These are phyloP conservation scores for Antedon mediterranea DNA, from an alignment of 53 echinoderm and acorn worm species.

Conservation along the genomic window DNA sequence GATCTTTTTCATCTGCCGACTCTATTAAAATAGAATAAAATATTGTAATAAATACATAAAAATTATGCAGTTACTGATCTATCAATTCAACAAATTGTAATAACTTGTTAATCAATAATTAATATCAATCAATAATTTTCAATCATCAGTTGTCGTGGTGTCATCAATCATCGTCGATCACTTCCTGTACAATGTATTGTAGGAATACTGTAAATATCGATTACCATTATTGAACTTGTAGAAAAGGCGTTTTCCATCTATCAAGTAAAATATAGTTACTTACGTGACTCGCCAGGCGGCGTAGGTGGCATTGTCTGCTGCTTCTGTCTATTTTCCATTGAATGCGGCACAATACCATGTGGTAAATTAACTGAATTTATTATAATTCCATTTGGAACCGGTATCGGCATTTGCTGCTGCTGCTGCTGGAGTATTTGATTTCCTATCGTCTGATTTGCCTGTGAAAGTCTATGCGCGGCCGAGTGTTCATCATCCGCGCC, in stretches of 20 bases:
- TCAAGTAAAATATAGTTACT: background rate
- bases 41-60: background rate
- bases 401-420: background rate
- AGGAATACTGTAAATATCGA: too few relatives aligned
- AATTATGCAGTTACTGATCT: too few relatives aligned
- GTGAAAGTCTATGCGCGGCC: background rate
- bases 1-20: constrained; percentile 22
- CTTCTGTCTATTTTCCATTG: background rate
- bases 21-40: background rate
- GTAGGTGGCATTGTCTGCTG: constrained; percentile 12
- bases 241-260: too few relatives aligned
- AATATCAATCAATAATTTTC: too few relatives aligned
- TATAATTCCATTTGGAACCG: constrained; percentile 1
- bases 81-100: too few relatives aligned
- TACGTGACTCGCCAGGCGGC: constrained; percentile 12
- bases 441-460: background rate
- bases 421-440: background rate
- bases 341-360: background rate
- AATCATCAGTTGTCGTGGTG: too few relatives aligned
- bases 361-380: background rate
- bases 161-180: too few relatives aligned
- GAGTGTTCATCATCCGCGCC: background rate
- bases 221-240: too few relatives aligned
- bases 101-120: too few relatives aligned
- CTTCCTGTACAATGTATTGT: too few relatives aligned